These are phyloP conservation scores for Columba janthina DNA, from an alignment of 2,113 vertebrate species.

Conservation along the genomic window DNA sequence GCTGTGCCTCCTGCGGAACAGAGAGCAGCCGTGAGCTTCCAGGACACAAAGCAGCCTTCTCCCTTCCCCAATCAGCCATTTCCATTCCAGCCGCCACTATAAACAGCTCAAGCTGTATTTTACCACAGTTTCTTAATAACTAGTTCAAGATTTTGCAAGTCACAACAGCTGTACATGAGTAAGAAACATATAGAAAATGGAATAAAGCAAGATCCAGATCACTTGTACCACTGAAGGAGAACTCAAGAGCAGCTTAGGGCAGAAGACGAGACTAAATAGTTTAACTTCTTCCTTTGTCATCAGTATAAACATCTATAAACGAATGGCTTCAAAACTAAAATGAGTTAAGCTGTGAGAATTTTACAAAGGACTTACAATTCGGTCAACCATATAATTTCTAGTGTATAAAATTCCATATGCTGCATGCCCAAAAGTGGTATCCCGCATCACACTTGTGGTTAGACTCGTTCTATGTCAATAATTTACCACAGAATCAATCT, in stretches of 20 bases:
- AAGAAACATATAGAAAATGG: background rate
- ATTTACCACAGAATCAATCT: background rate
- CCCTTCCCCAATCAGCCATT: background rate
- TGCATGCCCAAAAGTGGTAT: background rate
- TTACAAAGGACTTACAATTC: background rate
- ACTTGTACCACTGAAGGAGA: background rate
- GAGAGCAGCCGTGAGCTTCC: constrained; percentile 53
- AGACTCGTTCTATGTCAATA: background rate
- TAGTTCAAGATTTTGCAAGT: background rate
- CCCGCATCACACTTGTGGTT: background rate
- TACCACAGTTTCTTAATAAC: background rate
- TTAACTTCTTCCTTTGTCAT: background rate
- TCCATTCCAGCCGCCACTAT: background rate
- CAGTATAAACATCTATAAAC: background rate
- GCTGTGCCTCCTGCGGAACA: constrained; percentile 88
- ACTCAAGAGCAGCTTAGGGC: background rate
- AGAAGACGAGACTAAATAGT: background rate
- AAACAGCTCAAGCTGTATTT: background rate
- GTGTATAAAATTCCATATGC: background rate
- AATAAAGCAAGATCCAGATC: background rate
- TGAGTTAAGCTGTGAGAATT: background rate
- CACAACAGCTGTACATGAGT: too few relatives aligned
- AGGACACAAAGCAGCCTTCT: background rate
- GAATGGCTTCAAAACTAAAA: background rate
- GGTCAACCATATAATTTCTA: background rate